phyloP scores from a whole-genome alignment of 2,888 invertebrate species.

The Nephrotoma flavescens region DNA sequence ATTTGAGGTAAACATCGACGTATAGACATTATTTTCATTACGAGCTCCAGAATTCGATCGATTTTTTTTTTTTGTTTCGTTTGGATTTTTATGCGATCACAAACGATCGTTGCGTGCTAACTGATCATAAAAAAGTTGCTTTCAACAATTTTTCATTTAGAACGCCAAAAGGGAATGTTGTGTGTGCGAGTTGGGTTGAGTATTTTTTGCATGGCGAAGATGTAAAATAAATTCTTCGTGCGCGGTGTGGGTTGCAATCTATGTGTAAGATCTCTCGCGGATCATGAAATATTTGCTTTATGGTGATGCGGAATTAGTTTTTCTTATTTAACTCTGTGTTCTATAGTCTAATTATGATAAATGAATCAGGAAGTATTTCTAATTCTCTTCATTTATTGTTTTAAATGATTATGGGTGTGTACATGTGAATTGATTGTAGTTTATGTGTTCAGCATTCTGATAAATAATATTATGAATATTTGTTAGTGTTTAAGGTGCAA shows the following conservation, averaged over 20 bases:
- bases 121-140: neutral
- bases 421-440: neutral
- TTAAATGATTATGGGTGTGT: neutral
- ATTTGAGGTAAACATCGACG: neutral
- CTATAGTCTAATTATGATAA: neutral
- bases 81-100: neutral
- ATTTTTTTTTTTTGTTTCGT: no score
- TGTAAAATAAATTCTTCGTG: no score
- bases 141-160: neutral
- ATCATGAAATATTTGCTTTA: neutral
- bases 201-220: neutral
- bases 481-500: no score
- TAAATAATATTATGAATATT: no score
- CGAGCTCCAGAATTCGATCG: no score
- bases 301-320: no score
- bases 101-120: neutral
- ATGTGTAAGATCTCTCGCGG: neutral
- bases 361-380: neutral
- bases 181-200: neutral
- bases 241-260: neutral
- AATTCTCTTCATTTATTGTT: neutral
- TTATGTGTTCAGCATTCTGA: neutral
- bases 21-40: no score
- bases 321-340: no score
- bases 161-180: neutral